Evolutionary conservation across 64 coral and sea anemone species (phyloP).

Genomic region (Pocillopora verrucosa): DNA sequence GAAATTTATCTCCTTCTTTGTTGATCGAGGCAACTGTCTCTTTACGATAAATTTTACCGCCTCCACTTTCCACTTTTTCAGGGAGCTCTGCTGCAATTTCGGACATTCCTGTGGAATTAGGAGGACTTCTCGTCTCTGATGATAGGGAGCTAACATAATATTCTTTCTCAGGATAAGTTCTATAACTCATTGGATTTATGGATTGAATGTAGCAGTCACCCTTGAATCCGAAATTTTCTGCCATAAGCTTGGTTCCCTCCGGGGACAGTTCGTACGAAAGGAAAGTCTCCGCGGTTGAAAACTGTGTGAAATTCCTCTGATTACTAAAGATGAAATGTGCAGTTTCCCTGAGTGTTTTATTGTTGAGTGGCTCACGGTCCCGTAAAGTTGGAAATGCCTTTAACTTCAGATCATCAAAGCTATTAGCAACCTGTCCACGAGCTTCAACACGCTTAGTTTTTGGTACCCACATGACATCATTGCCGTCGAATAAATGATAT

Average conservation of each 20-base stretch:
- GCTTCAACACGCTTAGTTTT: background rate
- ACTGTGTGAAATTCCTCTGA: background rate
- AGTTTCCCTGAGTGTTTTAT: background rate
- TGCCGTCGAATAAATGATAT: background rate
- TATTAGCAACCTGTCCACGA: background rate
- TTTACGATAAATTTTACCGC: conserved; percentile 19
- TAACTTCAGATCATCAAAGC: background rate
- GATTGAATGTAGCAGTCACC: conserved; percentile 10
- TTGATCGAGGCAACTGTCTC: conserved; percentile 5
- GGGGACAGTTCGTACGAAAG: background rate
- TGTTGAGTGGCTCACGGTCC: background rate
- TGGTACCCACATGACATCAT: background rate
- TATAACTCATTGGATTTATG: conserved; percentile 11
- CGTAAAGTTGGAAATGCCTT: background rate
- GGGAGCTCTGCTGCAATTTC: background rate
- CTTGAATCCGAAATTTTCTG: conserved; percentile 3
- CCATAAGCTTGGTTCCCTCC: background rate
- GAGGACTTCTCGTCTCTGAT: background rate
- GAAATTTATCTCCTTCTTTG: background rate
- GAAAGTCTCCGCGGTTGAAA: background rate
- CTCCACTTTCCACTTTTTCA: background rate
- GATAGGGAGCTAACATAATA: too few relatives aligned
- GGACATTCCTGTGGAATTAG: background rate
- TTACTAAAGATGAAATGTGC: background rate
- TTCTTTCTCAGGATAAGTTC: background rate